Evolutionary conservation across 2,797 vertebrate genomes (phyloP), one percentile per base, ranked within the genome.

Genomic region (Tokudaia muenninki): DNA sequence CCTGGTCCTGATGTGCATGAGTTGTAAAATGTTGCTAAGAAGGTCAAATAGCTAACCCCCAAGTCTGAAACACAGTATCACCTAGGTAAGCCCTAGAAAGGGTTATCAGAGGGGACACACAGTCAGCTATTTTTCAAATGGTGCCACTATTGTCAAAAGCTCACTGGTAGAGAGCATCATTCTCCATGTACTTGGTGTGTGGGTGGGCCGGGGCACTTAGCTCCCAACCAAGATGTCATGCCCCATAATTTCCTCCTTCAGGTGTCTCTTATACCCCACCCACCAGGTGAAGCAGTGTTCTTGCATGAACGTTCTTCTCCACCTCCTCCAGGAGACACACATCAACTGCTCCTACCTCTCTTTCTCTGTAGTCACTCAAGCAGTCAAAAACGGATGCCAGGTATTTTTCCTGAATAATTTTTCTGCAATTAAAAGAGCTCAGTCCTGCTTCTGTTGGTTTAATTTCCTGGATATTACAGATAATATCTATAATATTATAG

Each of bases 381-480:
- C 98, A 97, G 97, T 98, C 98, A 98, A 98, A 98, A 95, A 98
- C 98, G 97, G 96, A 97, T 96, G 93, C 7, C 14, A 31, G n/a
- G 6, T 34, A 34, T 16, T 67, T 67, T 67, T 99, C 99, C 99
- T 99, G 98, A 99, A 99, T 99, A 98, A 99, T 99, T 98, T 98
- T 99, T 99, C 99, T 99, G 99, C 99, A 99, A 99, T 99, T 99
- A 99, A 99, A 99, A 99, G 97, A 98, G 95, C 88, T 22, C 67
- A 83, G 19, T 31, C n/a, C 19, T 63, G 6, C 5, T 29, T 55
- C 22, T 57, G 6, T 61, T 77, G 37, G 24, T 22, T 90, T 65
- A 77, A 99, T 99, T 99, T 99, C 99, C 99, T 99, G 99, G 99
- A 99, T 99, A 99, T 99, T 99, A 99, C 98, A 99, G 98, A 98